Base-by-base conservation (phyloP, 1,140 invertebrate genomes). In the Elymnias hypermnestra region DNA sequence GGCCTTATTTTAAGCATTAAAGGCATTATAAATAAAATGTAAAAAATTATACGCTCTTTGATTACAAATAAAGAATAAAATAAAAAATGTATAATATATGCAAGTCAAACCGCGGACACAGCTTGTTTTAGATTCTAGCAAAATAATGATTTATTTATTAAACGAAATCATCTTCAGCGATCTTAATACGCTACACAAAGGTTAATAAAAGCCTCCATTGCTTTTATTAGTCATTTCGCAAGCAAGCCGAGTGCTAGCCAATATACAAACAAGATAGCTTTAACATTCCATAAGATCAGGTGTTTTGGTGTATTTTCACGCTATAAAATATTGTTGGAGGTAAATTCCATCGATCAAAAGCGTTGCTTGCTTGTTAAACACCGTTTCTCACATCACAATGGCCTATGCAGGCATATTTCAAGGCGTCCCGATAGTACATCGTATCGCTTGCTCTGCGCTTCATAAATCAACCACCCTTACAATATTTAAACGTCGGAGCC, bases 311-410 rank as follows among this genome's bases (percentile, higher is more conserved):
- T 62, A 72, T 71, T 71, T 67, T 70, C 57, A 56, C 57, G 72
- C 58, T 65, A 66, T 68, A 73, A 77, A 81, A 77, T 73, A 75
- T 60, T 48, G 56, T 57, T 51, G 56, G 51, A 53, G 68, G 70
- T 66, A 72, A 70, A 57, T 58, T 56, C 58, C 46, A 83, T 83
- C 79, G 75, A 83, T 83, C 75, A 83, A 66, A 48, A 37, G 42
- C 53, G 60, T 62, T 62, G 72, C 71, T 43, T 19, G 76, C 75
- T 83, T 83, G 79, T 83, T 83, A 82, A 72, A 83, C 75, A 81
- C 73, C 67, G 77, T 82, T 81, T 79, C 76, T 83, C 75, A 82
- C 75, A 77, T 79, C 68, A 75, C 73, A 79, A 82, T 74, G 74
- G 71, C 53, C 63, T 67, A 57, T 62, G 69, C 63, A 61, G 70